Conservation (phyloP, 1,140 invertebrate genomes). For the Lordiphosa clarofinis region DNA sequence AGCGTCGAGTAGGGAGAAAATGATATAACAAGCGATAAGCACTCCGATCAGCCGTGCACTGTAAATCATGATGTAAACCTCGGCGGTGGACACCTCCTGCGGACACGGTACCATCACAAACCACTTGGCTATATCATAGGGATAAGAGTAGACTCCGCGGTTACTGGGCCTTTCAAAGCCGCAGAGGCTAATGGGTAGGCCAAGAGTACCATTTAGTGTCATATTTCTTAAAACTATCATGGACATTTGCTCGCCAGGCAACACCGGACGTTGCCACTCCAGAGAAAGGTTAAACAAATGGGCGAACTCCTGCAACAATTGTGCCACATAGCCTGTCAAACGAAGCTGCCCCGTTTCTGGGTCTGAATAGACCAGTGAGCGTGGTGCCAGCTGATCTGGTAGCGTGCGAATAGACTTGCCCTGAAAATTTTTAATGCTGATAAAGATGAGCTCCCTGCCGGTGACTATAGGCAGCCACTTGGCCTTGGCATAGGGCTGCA, state of each 20-base stretch:
- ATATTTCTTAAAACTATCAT: conserved; percentile 41
- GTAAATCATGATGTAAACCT: conserved; percentile 33
- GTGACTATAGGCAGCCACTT: conserved; percentile 20
- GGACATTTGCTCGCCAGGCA: conserved; percentile 18
- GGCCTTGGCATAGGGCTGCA: conserved; percentile 35
- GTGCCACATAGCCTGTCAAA: conserved; percentile 38
- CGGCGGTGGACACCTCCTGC: conserved; percentile 38
- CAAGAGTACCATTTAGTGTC: conserved; percentile 44
- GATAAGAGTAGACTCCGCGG: conserved; percentile 23
- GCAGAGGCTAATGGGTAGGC: conserved; percentile 47
- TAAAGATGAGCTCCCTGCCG: conserved; percentile 12
- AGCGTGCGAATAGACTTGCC: conserved; percentile 17
- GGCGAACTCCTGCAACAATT: conserved; percentile 34
- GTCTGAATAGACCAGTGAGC: conserved; percentile 35
- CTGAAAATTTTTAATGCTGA: conserved; percentile 21
- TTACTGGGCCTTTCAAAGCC: conserved; percentile 30
- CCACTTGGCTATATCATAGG: conserved; percentile 35
- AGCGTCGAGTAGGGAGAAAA: conserved; percentile 43
- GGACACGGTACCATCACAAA: conserved; percentile 47
- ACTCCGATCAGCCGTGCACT: conserved; percentile 20
- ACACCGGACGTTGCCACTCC: conserved; percentile 23
- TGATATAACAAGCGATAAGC: conserved; percentile 23
- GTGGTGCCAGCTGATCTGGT: conserved; percentile 45
- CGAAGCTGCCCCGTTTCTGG: background rate
- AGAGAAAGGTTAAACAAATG: conserved; percentile 38